phyloP scores from a whole-genome alignment of 2,113 vertebrate genomes.

The Raja brachyura region DNA sequence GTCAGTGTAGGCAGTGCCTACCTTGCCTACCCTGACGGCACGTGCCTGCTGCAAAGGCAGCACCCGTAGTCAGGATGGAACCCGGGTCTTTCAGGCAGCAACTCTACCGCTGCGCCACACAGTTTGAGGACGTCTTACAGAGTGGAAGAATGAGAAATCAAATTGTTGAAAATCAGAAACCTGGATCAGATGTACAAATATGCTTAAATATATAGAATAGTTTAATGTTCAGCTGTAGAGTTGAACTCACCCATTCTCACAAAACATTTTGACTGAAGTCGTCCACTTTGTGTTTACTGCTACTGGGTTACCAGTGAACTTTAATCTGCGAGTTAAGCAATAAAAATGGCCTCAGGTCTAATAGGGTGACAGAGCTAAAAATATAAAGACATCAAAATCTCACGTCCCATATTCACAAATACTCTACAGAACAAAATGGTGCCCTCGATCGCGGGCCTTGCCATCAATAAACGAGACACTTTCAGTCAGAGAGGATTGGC shows the following conservation, averaged over 20 bases:
- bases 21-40: no score
- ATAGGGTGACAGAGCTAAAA: neutral
- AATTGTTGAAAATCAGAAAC: neutral
- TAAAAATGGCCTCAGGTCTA: neutral
- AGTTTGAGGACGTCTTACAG: neutral
- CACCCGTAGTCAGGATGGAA: no score
- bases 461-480: neutral
- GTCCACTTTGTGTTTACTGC: neutral
- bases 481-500: neutral
- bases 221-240: neutral
- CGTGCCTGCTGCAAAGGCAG: no score
- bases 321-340: neutral
- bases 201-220: slow-evolving; percentile 32
- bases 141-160: neutral
- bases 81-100: no score
- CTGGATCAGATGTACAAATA: neutral
- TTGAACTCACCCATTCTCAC: neutral
- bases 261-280: neutral
- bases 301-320: neutral
- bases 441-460: no score
- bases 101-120: no score
- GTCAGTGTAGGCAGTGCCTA: no score
- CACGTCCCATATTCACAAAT: neutral
- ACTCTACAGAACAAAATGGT: neutral
- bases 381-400: neutral